Conservation (phyloP, 2,888 invertebrate species). For the Cryptocephalus primarius region DNA sequence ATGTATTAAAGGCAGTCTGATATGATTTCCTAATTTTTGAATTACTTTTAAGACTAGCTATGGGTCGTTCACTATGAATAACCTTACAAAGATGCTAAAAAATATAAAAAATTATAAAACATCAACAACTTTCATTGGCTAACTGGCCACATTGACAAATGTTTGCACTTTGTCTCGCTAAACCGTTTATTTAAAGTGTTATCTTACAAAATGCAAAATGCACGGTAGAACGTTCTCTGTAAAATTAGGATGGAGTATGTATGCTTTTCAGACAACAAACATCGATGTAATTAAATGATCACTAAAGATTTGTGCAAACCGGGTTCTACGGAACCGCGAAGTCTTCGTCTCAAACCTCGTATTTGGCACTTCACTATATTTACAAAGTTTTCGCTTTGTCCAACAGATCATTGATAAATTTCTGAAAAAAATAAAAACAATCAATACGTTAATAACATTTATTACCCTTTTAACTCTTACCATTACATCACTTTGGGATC, state of each 20-base stretch:
- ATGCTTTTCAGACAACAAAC: slow-evolving; percentile 11
- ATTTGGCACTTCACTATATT: slow-evolving; percentile 39
- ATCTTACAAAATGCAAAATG: slow-evolving; percentile 3
- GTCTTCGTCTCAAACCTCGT: slow-evolving; percentile 16
- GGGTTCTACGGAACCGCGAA: slow-evolving; percentile 26
- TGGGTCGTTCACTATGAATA: slow-evolving; percentile 16
- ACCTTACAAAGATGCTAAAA: slow-evolving; percentile 19
- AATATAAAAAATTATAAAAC: slow-evolving; percentile 17
- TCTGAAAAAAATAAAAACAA: slow-evolving; percentile 48
- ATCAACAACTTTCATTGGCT: slow-evolving; percentile 17
- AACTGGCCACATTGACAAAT: slow-evolving; percentile 10
- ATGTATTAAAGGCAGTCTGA: slow-evolving; percentile 24
- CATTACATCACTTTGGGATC: slow-evolving; percentile 77
- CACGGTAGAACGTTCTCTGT: slow-evolving; percentile 2
- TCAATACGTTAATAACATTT: slow-evolving; percentile 1
- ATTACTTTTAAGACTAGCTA: slow-evolving; percentile 8
- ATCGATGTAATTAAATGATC: slow-evolving; percentile 23
- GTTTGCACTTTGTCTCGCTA: no score
- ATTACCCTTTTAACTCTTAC: slow-evolving; percentile 42
- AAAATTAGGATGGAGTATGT: slow-evolving; percentile 13
- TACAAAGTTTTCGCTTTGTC: slow-evolving; percentile 84
- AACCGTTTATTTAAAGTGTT: no score
- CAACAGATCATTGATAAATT: slow-evolving; percentile 81
- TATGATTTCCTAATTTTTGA: slow-evolving; percentile 25
- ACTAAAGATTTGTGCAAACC: slow-evolving; percentile 27